Conservation (phyloP, 1,140 invertebrate species). For the Drosophila parvula region DNA sequence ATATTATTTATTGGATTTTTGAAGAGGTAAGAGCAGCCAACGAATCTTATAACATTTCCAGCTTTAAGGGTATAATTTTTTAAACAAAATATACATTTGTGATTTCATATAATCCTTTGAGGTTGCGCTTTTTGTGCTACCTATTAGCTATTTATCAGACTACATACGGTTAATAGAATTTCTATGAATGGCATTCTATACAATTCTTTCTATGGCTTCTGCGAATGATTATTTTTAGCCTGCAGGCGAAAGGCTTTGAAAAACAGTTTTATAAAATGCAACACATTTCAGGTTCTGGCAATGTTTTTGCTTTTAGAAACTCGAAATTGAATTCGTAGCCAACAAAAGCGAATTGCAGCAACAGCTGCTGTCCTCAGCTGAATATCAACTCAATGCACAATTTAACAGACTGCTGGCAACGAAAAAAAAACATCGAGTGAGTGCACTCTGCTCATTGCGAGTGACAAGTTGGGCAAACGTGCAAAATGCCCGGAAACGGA, state of each 20-base stretch:
- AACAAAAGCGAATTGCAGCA: conserved; percentile 42
- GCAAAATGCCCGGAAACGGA: conserved; percentile 68
- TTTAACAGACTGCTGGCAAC: conserved; percentile 39
- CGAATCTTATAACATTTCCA: background rate
- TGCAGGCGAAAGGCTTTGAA: background rate
- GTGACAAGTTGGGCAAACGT: conserved; percentile 75
- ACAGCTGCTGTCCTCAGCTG: conserved; percentile 25
- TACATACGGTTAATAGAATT: background rate
- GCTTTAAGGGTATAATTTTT: background rate
- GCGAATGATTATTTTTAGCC: background rate
- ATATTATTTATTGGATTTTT: conserved; percentile 15
- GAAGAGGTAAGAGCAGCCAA: background rate
- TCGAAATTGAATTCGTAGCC: conserved; percentile 26
- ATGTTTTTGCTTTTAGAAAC: background rate
- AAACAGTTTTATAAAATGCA: background rate
- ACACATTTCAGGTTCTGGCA: background rate
- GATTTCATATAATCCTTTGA: background rate
- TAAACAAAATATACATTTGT: no score
- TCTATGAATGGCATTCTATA: background rate
- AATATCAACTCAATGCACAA: conserved; percentile 58
- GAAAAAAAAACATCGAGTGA: conserved; percentile 23
- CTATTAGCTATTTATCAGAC: background rate
- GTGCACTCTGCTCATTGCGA: conserved; percentile 49
- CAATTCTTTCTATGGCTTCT: background rate
- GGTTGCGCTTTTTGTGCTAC: background rate